Evolutionary conservation across 2,113 vertebrate species (phyloP), one percentile per base, ranked within the genome.

Genomic region (Hippopotamus amphibius): DNA sequence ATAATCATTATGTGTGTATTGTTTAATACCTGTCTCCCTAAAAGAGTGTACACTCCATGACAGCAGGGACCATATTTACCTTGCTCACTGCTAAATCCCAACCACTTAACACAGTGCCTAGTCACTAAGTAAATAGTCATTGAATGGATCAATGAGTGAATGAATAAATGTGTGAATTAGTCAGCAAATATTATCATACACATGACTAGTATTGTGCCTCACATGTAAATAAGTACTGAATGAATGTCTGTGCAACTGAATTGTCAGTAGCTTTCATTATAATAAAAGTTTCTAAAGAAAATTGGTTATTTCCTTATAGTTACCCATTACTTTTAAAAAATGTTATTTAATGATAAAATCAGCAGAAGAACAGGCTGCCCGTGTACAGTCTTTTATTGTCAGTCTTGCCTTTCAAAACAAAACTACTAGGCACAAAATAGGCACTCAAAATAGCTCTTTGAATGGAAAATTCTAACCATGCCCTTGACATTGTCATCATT

Each of bases 401-500:
- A 46, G 19, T 81, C 53, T 95, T 87, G 37, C 92, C 65, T 95
- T 96, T 96, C 93, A 95, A 88, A 87, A 61, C 48, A 65, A 84
- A 96, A 95, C 81, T 63, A 77, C 46, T 37, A 92, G 16, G 55
- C 79, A 96, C 69, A 90, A 92, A 92, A 74, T 4, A 79, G 59
- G 10, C 48, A 22, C 55, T 90, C 48, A 97, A 72, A 93, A 95
- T 63, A 93, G 43, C 59, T 85, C 68, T 83, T 63, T 85, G 26
- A 96, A 88, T 48, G 28, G 93, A 97, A 96, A 81, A 89, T 93
- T 93, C 83, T 92, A 72, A 95, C 90, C 59, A 88, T n/a, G 26
- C 61, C 61, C 77, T 96, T 94, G 89, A 96, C 95, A 86, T 65
- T 93, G 74, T 96, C 93, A 95, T 97, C 55, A 80, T 94, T 97